Conservation (phyloP, 2,113 vertebrate species). For the Anolis sagrei region DNA sequence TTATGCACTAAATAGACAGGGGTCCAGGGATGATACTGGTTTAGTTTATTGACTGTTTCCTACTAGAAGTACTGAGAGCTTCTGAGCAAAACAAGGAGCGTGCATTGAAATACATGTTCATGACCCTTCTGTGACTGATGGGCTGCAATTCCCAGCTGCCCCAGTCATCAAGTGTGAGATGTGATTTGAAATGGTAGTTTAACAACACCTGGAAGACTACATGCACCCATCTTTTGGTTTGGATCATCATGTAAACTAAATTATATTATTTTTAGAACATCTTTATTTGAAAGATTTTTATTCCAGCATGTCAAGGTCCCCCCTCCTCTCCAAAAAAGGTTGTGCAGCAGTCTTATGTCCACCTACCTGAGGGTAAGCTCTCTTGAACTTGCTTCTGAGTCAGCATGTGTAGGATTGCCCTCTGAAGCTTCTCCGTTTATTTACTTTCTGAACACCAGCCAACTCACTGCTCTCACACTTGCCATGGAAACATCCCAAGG, state of each 20-base stretch:
- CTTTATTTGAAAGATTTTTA: not conserved
- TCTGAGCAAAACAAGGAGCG: no score
- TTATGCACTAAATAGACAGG: not conserved
- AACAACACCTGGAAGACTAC: no score
- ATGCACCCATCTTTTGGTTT: no score
- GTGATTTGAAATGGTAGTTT: no score
- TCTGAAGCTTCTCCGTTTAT: not conserved
- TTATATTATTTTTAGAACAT: no score
- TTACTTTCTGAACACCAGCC: not conserved
- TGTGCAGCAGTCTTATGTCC: not conserved
- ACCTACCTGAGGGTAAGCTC: not conserved
- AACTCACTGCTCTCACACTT: not conserved
- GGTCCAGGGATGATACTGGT: not conserved
- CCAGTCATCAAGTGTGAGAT: no score
- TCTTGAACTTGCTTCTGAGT: not conserved
- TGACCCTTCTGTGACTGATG: no score
- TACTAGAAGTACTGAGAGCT: not conserved
- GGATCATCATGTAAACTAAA: no score
- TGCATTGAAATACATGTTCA: no score
- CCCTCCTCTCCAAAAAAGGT: not conserved
- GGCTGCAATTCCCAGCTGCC: no score
- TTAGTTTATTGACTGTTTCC: not conserved
- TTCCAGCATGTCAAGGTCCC: no score
- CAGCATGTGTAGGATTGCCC: not conserved
- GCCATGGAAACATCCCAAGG: not conserved